Conservation (phyloP, 2,797 vertebrate species). For the Brachyrhaphis roseni region DNA sequence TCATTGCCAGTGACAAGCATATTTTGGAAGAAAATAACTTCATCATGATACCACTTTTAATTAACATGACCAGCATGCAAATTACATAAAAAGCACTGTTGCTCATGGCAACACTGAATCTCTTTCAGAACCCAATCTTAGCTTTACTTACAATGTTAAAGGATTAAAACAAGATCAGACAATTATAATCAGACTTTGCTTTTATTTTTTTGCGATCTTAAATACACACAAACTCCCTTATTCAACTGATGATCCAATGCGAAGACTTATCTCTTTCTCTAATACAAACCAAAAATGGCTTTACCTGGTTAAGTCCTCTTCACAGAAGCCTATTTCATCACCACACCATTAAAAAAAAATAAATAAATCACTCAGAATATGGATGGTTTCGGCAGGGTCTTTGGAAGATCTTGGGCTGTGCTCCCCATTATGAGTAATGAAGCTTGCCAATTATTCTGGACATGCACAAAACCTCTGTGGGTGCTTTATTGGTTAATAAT, state of each 20-base stretch:
- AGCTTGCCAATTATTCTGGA: neutral
- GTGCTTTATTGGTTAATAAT: neutral
- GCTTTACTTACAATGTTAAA: neutral
- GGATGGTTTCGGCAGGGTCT: neutral
- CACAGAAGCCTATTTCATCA: neutral
- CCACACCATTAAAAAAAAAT: neutral
- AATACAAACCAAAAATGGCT: neutral
- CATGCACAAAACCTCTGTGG: neutral
- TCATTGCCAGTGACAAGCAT: slow-evolving; percentile 10
- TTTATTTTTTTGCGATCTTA: no score
- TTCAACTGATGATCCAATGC: neutral
- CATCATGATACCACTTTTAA: slow-evolving; percentile 5
- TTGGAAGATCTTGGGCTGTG: neutral
- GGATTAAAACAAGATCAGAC: neutral
- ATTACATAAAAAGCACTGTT: neutral
- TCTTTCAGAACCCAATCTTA: neutral
- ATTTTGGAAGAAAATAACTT: neutral
- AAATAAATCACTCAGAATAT: neutral
- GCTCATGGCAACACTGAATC: neutral
- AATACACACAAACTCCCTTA: neutral
- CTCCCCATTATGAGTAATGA: neutral
- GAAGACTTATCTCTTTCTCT: neutral
- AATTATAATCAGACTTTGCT: neutral
- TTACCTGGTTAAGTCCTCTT: neutral
- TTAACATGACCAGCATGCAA: neutral